Base-by-base conservation (phyloP, 2,113 vertebrate genomes). In the Pachycephala philippinensis region DNA sequence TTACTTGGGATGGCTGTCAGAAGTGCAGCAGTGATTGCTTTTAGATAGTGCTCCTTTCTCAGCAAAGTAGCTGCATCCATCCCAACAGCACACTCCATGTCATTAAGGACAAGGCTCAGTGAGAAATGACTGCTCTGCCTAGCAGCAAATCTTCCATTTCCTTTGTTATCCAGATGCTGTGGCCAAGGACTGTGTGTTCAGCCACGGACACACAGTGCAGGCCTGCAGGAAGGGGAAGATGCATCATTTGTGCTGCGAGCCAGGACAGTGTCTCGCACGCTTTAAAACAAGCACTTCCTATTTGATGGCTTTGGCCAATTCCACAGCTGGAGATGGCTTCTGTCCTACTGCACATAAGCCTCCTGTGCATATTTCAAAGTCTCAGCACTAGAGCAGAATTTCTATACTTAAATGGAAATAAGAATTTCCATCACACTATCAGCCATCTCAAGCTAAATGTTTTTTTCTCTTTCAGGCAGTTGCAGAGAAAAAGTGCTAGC, bases 151-250 rank as follows among this genome's bases (percentile, higher is more conserved):
- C 79, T 84, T 93, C 83, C 79, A 81, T 88, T 96, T 95, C 94
- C 89, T 95, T 72, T 88, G 57, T 89, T 96, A 80, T 74, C n/a
- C 88, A 91, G 87, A 68, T 15, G 21, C 70, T 20, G 84, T 39
- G 40, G 87, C 94, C 95, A 96, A 96, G 96, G 61, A 96, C 95
- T 89, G 78, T 39, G 53, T 93, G 96, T 97, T 95, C 95, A 96
- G 93, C 87, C 87, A 63, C 2, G 65, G 59, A 85, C 59, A 87
- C 74, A 49, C 37, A 50, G 45, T 42, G 84, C 93, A 87, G 82
- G 59, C 78, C 84, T 61, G 59, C 93, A 95, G 95, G 91, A 96
- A 96, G 81, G 84, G 87, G 84, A 85, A 88, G 82, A 93, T 77
- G 59, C 63, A 93, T 83, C 18, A 83, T 82, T 88, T 87, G n/a